Evolutionary conservation across 2,888 invertebrate species (phyloP), one percentile per base, ranked within the genome.

Genomic region (Megalurothrips usitatus): DNA sequence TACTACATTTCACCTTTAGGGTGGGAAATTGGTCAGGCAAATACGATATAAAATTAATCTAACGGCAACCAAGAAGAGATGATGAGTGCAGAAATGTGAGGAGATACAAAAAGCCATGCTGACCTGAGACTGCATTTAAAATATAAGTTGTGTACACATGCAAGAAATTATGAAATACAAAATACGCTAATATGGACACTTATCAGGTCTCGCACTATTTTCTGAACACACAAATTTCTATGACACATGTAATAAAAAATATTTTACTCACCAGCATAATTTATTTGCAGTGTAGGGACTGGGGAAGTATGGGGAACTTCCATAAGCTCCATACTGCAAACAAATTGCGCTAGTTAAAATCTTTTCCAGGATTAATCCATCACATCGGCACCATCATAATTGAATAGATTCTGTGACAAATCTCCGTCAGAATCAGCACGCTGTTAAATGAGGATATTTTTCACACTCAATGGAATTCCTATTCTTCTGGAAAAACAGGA

Each of bases 201-300:
- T 14, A 58, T 43, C 34, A 43, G 34, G 34, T 43, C 34, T 43
- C 34, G 6, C 6, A 43, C 34, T 58, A 58, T 58, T 19, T n/a
- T 58, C n/a, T 58, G 11, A 58, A 8, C 58, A 58, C 58, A 58
- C 58, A 17, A 14, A 58, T 58, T 19, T 58, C 58, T 58, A 58
- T 58, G n/a, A 58, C 58, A 58, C 58, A 26, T 75, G 26, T 26
- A n/a, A 26, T 75, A 75, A 58, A 43, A n/a, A 75, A 75, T 75
- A 26, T 75, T 75, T 75, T 75, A 75, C 68, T 75, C 68, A 75
- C 68, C 68, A 75, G 68, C 68, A 75, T 75, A 75, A 75, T 75
- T 75, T 75, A 75, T 75, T 75, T 75, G 68, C 68, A 75, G 68
- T 75, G 68, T 75, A 75, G 68, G 68, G 68, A 75, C 68, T 75